Evolutionary conservation across 2,888 invertebrate genomes (phyloP).

Genomic region (Amphiduros pacificus): DNA sequence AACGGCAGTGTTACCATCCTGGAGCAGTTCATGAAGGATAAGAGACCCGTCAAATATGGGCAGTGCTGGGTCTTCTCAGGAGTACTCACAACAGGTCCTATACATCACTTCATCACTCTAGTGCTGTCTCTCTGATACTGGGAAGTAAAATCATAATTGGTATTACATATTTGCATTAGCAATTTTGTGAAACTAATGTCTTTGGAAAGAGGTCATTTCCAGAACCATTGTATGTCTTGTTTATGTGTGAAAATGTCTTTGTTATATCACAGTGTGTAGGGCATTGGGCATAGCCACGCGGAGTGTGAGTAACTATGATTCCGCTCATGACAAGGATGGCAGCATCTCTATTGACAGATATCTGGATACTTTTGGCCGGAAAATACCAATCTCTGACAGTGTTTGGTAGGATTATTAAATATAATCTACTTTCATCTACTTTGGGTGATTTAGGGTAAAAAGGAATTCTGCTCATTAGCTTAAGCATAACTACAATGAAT

Average conservation of each 20-base stretch:
- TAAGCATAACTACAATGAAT: too few relatives aligned
- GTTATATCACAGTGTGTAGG: conserved; percentile 71
- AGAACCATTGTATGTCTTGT: not conserved
- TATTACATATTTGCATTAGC: too few relatives aligned
- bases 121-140: too few relatives aligned
- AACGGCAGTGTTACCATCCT: conserved; percentile 36
- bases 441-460: too few relatives aligned
- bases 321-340: conserved; percentile 91
- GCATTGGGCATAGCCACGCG: conserved; percentile 85
- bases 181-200: too few relatives aligned
- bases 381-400: too few relatives aligned
- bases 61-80: conserved; percentile 51
- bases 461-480: too few relatives aligned
- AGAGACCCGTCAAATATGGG: conserved; percentile 37
- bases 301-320: conserved; percentile 83
- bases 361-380: too few relatives aligned
- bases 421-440: too few relatives aligned
- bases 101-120: too few relatives aligned
- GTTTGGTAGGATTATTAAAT: too few relatives aligned
- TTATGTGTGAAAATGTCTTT: not conserved
- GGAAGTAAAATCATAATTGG: too few relatives aligned
- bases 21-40: conserved; percentile 25
- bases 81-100: conserved; percentile 62
- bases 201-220: not conserved
- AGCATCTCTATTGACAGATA: conserved; percentile 87